phyloP scores from a whole-genome alignment of 2,888 invertebrate species.

The Microctonus aethiopoides region DNA sequence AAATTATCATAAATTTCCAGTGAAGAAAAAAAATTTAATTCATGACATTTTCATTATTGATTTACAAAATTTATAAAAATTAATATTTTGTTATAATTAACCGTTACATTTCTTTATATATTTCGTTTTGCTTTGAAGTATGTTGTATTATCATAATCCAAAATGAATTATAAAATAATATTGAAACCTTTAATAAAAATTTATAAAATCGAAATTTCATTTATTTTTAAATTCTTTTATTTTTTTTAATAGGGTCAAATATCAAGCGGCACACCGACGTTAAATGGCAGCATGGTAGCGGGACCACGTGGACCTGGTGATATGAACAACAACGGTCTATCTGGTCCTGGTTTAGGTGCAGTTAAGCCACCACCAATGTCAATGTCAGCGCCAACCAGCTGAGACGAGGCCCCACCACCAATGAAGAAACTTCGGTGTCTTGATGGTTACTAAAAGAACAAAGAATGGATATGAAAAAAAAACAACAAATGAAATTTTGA shows the following conservation, averaged over 20 bases:
- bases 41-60: no score
- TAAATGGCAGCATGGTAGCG: constrained; percentile 57
- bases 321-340: constrained; percentile 65
- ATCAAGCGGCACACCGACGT: constrained; percentile 58
- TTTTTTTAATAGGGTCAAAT: constrained; percentile 58
- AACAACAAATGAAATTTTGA: no score
- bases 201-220: background rate
- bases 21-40: no score
- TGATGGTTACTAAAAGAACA: constrained; percentile 48
- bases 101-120: no score
- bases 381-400: constrained; percentile 66
- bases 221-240: background rate
- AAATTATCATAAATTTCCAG: no score
- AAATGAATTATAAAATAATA: no score
- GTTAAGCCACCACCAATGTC: constrained; percentile 65
- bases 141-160: no score
- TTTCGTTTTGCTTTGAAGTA: no score
- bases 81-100: no score
- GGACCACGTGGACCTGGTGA: constrained; percentile 62
- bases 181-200: no score
- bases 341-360: constrained; percentile 60
- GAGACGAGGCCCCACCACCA: constrained; percentile 64
- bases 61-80: no score
- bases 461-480: background rate
- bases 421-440: constrained; percentile 65